These are phyloP conservation scores for Heteronetta atricapilla DNA, from an alignment of 2,113 vertebrate genomes.

Conservation along the genomic window DNA sequence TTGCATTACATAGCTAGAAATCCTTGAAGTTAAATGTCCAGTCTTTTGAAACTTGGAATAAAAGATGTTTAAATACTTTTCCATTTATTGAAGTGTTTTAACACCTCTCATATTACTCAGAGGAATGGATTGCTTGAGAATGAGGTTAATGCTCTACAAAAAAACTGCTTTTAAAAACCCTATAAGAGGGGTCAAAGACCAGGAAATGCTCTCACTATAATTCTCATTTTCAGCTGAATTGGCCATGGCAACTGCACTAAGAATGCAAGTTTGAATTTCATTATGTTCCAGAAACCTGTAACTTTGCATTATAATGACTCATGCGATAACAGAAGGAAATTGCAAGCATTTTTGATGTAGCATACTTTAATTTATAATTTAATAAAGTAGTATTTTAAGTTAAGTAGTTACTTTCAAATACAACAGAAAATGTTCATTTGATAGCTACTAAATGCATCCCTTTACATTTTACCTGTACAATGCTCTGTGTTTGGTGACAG, in stretches of 20 bases:
- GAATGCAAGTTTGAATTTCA: slow-evolving; percentile 78
- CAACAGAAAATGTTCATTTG: slow-evolving; percentile 56
- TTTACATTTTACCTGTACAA: slow-evolving; percentile 73
- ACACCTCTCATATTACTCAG: slow-evolving; percentile 64
- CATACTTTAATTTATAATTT: slow-evolving; percentile 74
- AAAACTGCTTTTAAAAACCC: slow-evolving; percentile 75
- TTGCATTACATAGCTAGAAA: slow-evolving; percentile 43
- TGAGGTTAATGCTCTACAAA: slow-evolving; percentile 72
- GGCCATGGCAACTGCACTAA: slow-evolving; percentile 67
- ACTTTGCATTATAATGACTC: slow-evolving; percentile 78
- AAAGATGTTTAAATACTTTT: slow-evolving; percentile 68
- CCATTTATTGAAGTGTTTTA: slow-evolving; percentile 67
- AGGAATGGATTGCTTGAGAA: slow-evolving; percentile 68
- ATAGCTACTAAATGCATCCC: slow-evolving; percentile 60
- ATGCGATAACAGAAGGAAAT: slow-evolving; percentile 64
- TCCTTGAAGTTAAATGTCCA: slow-evolving; percentile 51
- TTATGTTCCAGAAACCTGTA: slow-evolving; percentile 74
- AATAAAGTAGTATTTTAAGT: slow-evolving; percentile 71
- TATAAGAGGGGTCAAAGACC: slow-evolving; percentile 77
- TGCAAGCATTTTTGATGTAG: slow-evolving; percentile 57
- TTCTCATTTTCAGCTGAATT: slow-evolving; percentile 80
- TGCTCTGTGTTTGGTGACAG: slow-evolving; percentile 71
- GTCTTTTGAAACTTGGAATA: slow-evolving; percentile 65
- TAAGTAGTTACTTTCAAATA: slow-evolving; percentile 65
- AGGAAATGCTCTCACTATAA: slow-evolving; percentile 75